Base-by-base conservation (phyloP, 2,113 vertebrate species). In the Antechinus flavipes region DNA sequence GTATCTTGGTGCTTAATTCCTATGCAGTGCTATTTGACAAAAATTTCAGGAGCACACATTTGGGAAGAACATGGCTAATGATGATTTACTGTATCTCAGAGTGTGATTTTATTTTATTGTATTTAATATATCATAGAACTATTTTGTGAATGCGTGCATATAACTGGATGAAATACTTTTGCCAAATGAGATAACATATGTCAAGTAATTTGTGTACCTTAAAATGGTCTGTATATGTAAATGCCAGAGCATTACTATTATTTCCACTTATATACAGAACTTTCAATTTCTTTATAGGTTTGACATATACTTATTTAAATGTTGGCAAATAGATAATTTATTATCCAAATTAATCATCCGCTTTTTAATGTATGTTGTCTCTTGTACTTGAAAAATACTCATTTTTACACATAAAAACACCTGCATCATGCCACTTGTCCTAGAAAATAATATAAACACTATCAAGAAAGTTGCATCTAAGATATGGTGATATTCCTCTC, bases 11-110 rank as follows among this genome's bases (percentile, higher is more conserved):
- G 95, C 94, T 55, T 90, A 84, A 23, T 11, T 47, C 54, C 93
- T 23, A 0, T 47, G 54, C 52, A 92, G 58, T 89, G 93, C 94
- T 89, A 53, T 95, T 93, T 95, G 54, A 54, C 96, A 93, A 94
- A 94, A 95, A 91, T 97, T 97, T 97, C 56, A 94, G 97, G 30
- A 97, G 50, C 46, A 76, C 9, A 49, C 92, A 89, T 89, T 94
- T 76, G 42, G 35, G 55, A 46, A 10, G 91, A 93, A 50, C 0
- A 0, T 91, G 93, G 95, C 56, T 92, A n/a, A n/a, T 56, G 61
- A 90, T 95, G 49, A 96, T 97, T 97, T 95, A 27, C 35, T 93
- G 84, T 91, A 92, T 53, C 91, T 92, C 96, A n/a, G 93, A 26
- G 0, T 3, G 90, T 91, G 92, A 27, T 25, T 91, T 93, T 89